phyloP scores from a whole-genome alignment of 2,797 vertebrate species.

The Lithobates pipiens region DNA sequence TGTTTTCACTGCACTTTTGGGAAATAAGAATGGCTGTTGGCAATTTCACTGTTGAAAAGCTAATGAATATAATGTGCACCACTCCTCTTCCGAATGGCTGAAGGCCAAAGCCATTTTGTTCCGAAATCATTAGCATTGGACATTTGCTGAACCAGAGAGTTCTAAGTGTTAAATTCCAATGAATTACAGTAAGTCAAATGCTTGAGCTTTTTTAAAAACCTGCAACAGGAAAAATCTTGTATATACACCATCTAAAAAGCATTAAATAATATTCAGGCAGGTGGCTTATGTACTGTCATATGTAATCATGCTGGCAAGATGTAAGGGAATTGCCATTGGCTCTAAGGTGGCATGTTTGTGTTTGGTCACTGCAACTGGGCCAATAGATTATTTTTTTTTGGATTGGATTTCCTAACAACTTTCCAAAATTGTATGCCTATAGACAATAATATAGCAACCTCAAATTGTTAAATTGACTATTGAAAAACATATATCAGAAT shows the following conservation, averaged over 20 bases:
- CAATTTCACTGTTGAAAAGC: slow-evolving; percentile 49
- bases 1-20: slow-evolving; percentile 45
- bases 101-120: slow-evolving; percentile 49
- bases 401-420: too few species aligned
- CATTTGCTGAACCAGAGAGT: slow-evolving; percentile 19
- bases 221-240: background rate
- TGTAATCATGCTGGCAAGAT: too few species aligned
- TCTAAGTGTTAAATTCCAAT: background rate
- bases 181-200: background rate
- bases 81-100: slow-evolving; percentile 42
- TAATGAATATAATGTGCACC: slow-evolving; percentile 52
- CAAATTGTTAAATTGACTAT: too few species aligned
- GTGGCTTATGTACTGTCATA: background rate
- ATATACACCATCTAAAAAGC: background rate
- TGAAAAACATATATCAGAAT: too few species aligned
- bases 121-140: slow-evolving; percentile 20
- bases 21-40: slow-evolving; percentile 54
- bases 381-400: too few species aligned
- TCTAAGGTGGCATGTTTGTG: too few species aligned
- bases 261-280: too few species aligned
- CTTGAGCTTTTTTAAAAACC: background rate
- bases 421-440: too few species aligned
- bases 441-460: too few species aligned
- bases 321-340: too few species aligned
- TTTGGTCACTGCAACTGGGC: too few species aligned